Base-by-base conservation (phyloP, 2,888 invertebrate species). In the Dicyrtomina minuta region DNA sequence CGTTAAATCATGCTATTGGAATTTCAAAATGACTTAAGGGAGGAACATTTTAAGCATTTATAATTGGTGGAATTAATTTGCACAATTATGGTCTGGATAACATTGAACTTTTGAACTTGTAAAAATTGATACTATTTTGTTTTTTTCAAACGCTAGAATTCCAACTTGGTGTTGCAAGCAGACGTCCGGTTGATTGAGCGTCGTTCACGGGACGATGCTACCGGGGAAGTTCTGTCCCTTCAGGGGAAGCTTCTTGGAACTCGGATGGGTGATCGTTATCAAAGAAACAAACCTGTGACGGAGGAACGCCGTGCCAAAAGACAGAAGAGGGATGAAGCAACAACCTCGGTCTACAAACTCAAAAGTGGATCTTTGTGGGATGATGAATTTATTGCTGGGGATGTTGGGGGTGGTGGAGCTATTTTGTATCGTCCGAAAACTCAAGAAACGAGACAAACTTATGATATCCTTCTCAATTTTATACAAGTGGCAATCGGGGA, bases 121-220 rank as follows among this genome's bases (percentile, higher is more conserved):
- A 5, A 15, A 10, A 17, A 46, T 33, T 58, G 15, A 33, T 58
- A 13, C 27, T 58, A n/a, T 26, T 15, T 58, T 33, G 6, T 58
- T 12, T n/a, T 27, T 44, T 67, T 41, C 8, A 51, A 70, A 74
- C 84, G 86, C 13, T 83, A 97, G 96, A 99, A 99, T 83, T 99
- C 99, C 0, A 99, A 99, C 87, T 91, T 99, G 84, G 99, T 99
- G 59, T 86, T 99, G 79, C 97, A 97, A 94, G 98, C 98, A 69
- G 99, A 99, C 86, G 93, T 97, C 44, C 89, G 97, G 59, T 87
- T 99, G 41, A 98, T 99, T 74, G 99, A 99, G 82, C 86, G 96
- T 76, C 88, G 98, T 73, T 93, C 95, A 65, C 88, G 97, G 79
- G 98, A 99, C 95, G 99, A 99, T 84, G 96, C 99, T 0, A 99